Evolutionary conservation across 2,797 vertebrate genomes (phyloP).

Genomic region (Anguilla marmorata): DNA sequence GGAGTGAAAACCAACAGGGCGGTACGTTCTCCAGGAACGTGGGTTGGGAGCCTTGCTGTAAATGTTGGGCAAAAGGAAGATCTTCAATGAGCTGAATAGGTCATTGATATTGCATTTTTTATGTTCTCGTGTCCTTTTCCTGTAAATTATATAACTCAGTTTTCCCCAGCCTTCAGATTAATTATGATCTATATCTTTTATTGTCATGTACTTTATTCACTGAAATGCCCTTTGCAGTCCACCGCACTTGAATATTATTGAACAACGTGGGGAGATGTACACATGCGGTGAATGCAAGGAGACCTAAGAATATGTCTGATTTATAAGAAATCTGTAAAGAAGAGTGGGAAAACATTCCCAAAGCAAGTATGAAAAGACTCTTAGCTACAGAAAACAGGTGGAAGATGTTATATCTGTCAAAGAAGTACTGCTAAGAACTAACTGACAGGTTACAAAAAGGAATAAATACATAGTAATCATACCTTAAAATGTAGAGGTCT

Average conservation of each 20-base stretch:
- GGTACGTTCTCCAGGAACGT: too few species aligned
- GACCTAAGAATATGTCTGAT: background rate
- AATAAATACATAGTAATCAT: background rate
- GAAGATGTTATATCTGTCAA: background rate
- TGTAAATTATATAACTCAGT: background rate
- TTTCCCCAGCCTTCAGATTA: background rate
- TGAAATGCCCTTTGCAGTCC: background rate
- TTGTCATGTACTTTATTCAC: background rate
- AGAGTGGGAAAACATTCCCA: background rate
- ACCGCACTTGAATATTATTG: background rate
- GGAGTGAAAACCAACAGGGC: too few species aligned
- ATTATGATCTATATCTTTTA: background rate
- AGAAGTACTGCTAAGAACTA: background rate
- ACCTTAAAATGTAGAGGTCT: background rate
- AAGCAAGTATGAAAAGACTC: background rate
- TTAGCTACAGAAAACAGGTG: background rate
- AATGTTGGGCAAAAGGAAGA: background rate
- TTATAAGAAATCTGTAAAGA: too few species aligned
- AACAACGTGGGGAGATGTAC: background rate
- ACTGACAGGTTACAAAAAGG: background rate
- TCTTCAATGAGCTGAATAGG: background rate
- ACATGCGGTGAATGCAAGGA: background rate
- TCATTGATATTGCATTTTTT: background rate
- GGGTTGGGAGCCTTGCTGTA: too few species aligned
- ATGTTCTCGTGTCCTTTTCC: background rate